Conservation (phyloP, 1,140 invertebrate genomes). For the Heliconius melpomene region DNA sequence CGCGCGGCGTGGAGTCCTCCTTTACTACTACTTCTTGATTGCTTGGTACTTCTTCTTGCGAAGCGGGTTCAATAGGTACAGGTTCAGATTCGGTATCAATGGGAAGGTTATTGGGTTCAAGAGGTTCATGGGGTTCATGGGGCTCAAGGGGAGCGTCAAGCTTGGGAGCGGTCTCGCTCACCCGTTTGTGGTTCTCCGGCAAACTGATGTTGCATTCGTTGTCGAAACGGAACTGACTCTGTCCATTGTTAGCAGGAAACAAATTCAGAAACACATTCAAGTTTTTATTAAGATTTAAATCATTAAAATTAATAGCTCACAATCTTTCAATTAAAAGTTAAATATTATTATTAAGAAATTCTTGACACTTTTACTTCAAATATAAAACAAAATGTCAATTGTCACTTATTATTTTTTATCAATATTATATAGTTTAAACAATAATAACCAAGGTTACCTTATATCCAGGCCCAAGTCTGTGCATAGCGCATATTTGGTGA, state of each 20-base stretch:
- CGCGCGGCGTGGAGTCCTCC: slow-evolving; percentile 71
- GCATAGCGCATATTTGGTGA: slow-evolving; percentile 98
- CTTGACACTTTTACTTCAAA: too few species aligned
- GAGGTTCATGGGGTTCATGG: slow-evolving; percentile 33
- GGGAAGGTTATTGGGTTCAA: slow-evolving; percentile 43
- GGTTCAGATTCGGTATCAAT: slow-evolving; percentile 32
- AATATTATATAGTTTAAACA: neutral
- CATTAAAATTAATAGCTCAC: neutral
- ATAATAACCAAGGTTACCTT: slow-evolving; percentile 85
- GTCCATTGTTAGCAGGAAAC: slow-evolving; percentile 70
- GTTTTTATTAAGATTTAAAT: neutral
- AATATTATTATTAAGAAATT: too few species aligned
- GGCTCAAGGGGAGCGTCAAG: slow-evolving; percentile 64
- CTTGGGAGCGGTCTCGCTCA: slow-evolving; percentile 86
- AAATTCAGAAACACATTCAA: slow-evolving; percentile 42
- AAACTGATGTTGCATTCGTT: slow-evolving; percentile 98
- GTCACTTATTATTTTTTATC: neutral
- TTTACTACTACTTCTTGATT: slow-evolving; percentile 68
- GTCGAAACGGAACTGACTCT: slow-evolving; percentile 99
- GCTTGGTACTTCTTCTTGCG: slow-evolving; percentile 59
- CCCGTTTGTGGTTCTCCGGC: slow-evolving; percentile 97
- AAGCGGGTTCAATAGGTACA: slow-evolving; percentile 53
- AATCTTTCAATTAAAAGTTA: too few species aligned
- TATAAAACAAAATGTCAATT: neutral
- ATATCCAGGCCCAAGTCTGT: slow-evolving; percentile 96